Evolutionary conservation across 2,113 vertebrate species (phyloP), one percentile per base, ranked within the genome.

Genomic region (Neolamprologus brichardi): DNA sequence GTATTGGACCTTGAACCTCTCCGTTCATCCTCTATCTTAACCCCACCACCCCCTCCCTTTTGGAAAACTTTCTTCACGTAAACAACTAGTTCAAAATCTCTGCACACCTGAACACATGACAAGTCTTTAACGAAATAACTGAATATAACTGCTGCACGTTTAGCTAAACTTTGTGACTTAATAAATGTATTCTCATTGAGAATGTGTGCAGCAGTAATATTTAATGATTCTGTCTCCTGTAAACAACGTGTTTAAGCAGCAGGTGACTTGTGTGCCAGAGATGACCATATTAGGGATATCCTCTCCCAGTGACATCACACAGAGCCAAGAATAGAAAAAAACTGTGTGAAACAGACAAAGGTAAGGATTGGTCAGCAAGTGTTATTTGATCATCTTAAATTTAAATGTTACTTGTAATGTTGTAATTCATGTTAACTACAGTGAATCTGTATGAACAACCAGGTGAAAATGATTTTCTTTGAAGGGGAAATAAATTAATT

Each of bases 211-310:
- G 32, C 11, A 20, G 62, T 67, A 1, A 20, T 67, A 23, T 67
- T 67, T 39, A 23, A 67, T 25, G 0, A 2, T 2, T 72, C 2
- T 44, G 67, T 10, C 3, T 44, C 20, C 1, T 72, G 13, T 44
- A 44, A 72, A 25, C 3, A 0, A 44, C 0, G 23, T 28, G 23
- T 0, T 30, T 49, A 77, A 77, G 41, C 41, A 49, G 15, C 70
- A 77, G 70, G 9, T 30, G 23, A 30, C 23, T 25, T 30, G 56
- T 60, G 56, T 60, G 56, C 25, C 56, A 18, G 8, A 75, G 23
- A 28, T 1, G 39, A 75, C 39, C 67, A 75, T 46, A 46, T 75
- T 28, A 44, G 39, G 67, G 8, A 46, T 75, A 46, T 28, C 5
- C 8, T 17, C 14, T 18, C 39, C 41, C 23, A 1, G 34, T 70